Base-by-base conservation (phyloP, 2,113 vertebrate species). In the Odobenus rosmarus region DNA sequence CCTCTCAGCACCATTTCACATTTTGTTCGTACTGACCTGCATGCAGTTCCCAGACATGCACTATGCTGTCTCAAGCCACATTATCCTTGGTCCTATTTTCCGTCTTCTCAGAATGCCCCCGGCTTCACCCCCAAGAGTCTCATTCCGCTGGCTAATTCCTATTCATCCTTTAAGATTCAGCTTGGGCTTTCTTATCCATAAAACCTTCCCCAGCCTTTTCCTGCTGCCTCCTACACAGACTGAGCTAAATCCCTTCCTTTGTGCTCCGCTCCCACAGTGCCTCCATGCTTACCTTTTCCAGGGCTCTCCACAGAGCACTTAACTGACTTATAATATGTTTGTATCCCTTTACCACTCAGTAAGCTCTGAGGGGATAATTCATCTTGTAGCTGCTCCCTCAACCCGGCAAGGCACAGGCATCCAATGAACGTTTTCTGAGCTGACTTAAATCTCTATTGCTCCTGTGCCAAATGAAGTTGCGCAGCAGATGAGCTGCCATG, bases 71-170 rank as follows among this genome's bases (percentile, higher is more conserved):
- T 64, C 69, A 62, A 81, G 39, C 3, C 62, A 33, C 62, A 53
- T 85, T 74, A 69, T 39, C 55, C 92, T 81, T 36, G 24, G 36
- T 90, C 49, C 9, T 26, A 82, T 71, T 51, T 36, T 24, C 69
- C 24, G 74, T 80, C 51, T 76, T 91, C 69, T 67, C 53, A 61
- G 53, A 49, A 55, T 42, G 36, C 8, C 46, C 24, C 71, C 23
- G 18, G 77, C 42, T 19, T 91, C 10, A 18, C 55, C 46, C 26
- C 33, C 4, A 23, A 14, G 42, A 62, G 19, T 81, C 64, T 86
- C 62, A 64, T 55, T 69, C 39, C n/a, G n/a, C 71, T 85, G 49
- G 76, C 59, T 83, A 95, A 97, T 92, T 87, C 79, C 69, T 72
- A 95, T 18, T 95, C 94, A 89, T 74, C 72, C 76, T 90, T 76